These are phyloP conservation scores for Oncorhynchus mykiss DNA, from an alignment of 2,113 vertebrate species.

Conservation along the genomic window DNA sequence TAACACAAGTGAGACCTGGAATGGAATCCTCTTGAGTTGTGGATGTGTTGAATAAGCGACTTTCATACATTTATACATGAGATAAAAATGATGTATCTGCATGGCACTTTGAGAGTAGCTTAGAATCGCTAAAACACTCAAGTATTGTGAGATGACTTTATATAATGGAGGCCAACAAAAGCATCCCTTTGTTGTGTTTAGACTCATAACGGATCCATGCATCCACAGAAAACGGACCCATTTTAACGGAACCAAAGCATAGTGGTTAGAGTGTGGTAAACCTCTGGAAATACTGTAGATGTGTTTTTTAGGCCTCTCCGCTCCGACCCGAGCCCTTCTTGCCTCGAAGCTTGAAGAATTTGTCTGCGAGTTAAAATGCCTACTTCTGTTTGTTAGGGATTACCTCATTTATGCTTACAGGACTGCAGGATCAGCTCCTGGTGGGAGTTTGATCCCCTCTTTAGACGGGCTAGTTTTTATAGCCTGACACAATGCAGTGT, in stretches of 20 bases:
- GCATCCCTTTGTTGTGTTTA: no score
- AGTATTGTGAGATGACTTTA: no score
- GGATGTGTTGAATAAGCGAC: no score
- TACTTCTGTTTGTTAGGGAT: conserved; percentile 52
- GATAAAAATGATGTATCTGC: no score
- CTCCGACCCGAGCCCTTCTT: neutral
- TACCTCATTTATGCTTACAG: conserved; percentile 71
- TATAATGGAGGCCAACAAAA: no score
- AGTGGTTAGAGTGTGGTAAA: neutral
- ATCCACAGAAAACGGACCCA: no score
- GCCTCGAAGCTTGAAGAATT: neutral
- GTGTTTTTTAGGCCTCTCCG: neutral
- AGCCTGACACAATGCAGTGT: conserved; percentile 45
- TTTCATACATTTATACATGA: no score
- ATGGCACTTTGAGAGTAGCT: no score
- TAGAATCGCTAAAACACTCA: no score
- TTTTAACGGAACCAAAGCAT: neutral
- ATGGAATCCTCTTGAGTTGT: no score
- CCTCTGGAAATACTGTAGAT: neutral
- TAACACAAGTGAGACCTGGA: no score
- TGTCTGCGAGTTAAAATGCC: neutral
- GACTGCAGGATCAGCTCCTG: conserved; percentile 60
- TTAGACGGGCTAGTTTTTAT: conserved; percentile 53
- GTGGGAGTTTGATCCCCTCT: conserved; percentile 63
- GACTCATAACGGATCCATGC: no score